Percentiles rank a stretch among this genome's conserved stretches.
These are phyloP conservation scores for Echinarachnius parma DNA, from an alignment of 53 echinoderm and acorn worm genomes.

Conservation along the genomic window DNA sequence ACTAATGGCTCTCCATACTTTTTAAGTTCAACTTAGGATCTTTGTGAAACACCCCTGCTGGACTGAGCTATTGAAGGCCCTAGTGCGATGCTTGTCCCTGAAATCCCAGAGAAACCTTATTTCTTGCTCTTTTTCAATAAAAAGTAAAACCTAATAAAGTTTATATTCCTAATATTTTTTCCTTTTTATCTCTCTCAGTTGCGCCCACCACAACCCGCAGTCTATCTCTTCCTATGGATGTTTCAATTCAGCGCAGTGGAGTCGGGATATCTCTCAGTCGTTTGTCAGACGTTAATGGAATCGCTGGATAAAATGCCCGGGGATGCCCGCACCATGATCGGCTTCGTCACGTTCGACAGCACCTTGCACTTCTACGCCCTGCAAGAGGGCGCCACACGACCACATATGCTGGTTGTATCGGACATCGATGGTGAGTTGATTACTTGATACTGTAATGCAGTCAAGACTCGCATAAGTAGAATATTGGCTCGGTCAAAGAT, in stretches of 20 bases:
- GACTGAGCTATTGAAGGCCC: too few relatives aligned
- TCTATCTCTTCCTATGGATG: constrained; percentile 89
- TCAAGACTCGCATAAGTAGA: too few relatives aligned
- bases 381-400: constrained; percentile 83
- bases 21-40: too few relatives aligned
- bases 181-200: constrained; percentile 63
- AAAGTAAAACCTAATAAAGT: too few relatives aligned
- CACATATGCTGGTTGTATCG: constrained; percentile 93
- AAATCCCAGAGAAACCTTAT: too few relatives aligned
- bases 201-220: constrained; percentile 97
- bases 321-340: constrained; percentile 87
- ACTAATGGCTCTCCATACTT: too few relatives aligned
- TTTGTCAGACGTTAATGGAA: constrained; percentile 82
- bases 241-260: constrained; percentile 94
- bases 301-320: constrained; percentile 82
- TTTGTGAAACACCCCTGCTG: too few relatives aligned
- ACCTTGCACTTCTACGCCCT: constrained; percentile 95
- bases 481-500: too few relatives aligned
- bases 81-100: too few relatives aligned
- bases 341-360: constrained; percentile 91
- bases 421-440: constrained; percentile 80
- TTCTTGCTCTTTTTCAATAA: too few relatives aligned
- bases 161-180: too few relatives aligned
- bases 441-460: too few relatives aligned
- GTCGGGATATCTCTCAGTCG: constrained; percentile 84